Evolutionary conservation across 2,888 invertebrate genomes (phyloP), one percentile per base, ranked within the genome.

Genomic region (Lutraria lutraria): DNA sequence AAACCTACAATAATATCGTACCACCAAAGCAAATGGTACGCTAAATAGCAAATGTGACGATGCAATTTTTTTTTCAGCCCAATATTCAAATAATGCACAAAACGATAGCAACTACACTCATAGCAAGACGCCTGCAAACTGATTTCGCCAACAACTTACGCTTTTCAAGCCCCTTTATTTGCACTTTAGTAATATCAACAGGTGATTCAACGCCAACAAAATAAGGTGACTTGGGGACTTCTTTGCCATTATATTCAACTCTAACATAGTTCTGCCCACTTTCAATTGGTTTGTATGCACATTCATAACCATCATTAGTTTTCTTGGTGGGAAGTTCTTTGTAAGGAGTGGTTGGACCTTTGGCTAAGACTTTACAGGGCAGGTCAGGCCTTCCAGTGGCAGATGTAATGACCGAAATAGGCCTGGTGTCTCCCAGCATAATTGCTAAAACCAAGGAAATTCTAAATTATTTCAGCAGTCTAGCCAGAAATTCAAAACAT

Each of bases 241-340:
- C 96, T 81, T 95, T 93, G 34, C 96, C 96, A 84, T 95, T 96
- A 90, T 96, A 96, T 31, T 95, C 92, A 83, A 97, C 94, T 92
- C 96, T 96, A 83, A 97, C 95, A 60, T 90, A 94, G 93, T 97
- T 97, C 72, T 95, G 94, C 68, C 97, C 97, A n/a, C 95, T 94
- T 86, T 95, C 95, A 8, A 94, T 94, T 15, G 96, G 96, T 72
- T 94, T 93, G 92, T 96, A 97, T 34, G 93, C 93, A 34, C 96
- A 96, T 85, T 95, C 95, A 92, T 96, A 96, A 31, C 96, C 96
- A 89, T 96, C 96, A 53, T 95, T 95, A 0, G 98, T 98, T 29
- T 98, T 98, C 95, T 98, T 98, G 31, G 98, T 97, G 94, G 98
- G 98, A 0, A 98, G 98, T 96, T 98, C 98, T 60, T 98, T 97